These are phyloP conservation scores for Arge pagana DNA, from an alignment of 2,888 invertebrate species.

Conservation along the genomic window DNA sequence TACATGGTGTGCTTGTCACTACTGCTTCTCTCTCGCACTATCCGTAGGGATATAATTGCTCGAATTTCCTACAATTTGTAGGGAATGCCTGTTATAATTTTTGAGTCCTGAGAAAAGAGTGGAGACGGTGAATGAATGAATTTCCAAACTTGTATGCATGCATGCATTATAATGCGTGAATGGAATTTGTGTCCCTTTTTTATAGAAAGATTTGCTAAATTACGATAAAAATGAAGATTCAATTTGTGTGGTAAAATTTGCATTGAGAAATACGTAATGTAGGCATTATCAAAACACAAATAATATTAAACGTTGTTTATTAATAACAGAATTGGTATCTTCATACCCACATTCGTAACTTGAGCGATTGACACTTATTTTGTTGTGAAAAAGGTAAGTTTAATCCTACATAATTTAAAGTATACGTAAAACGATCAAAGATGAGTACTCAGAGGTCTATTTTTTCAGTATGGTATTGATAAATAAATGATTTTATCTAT, in stretches of 20 bases:
- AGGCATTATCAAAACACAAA: neutral
- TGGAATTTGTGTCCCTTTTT: conserved; percentile 1
- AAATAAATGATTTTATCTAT: too few relatives aligned
- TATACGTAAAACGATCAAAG: too few relatives aligned
- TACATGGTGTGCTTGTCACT: too few relatives aligned
- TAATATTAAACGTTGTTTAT: conserved; percentile 3
- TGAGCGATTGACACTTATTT: conserved; percentile 5
- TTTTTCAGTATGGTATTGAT: too few relatives aligned
- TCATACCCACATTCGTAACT: neutral
- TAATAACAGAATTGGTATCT: neutral
- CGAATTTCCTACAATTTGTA: conserved; percentile 3
- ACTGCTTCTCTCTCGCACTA: conserved; percentile 5
- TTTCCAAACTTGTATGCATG: neutral
- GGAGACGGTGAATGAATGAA: neutral
- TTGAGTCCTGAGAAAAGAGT: conserved; percentile 6
- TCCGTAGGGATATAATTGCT: conserved; percentile 6
- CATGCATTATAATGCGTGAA: neutral
- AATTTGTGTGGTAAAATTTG: conserved; percentile 1
- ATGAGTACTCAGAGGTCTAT: too few relatives aligned
- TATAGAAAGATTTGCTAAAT: conserved; percentile 3
- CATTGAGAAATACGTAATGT: neutral
- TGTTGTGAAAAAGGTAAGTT: neutral
- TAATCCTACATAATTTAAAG: too few relatives aligned
- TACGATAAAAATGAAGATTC: conserved; percentile 1
- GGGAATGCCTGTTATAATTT: conserved; percentile 6